A percentile compares a stretch with the other conserved stretches of the same genome.
These are phyloP conservation scores for Calliphora vicina DNA, from an alignment of 1,140 invertebrate genomes.

Conservation along the genomic window DNA sequence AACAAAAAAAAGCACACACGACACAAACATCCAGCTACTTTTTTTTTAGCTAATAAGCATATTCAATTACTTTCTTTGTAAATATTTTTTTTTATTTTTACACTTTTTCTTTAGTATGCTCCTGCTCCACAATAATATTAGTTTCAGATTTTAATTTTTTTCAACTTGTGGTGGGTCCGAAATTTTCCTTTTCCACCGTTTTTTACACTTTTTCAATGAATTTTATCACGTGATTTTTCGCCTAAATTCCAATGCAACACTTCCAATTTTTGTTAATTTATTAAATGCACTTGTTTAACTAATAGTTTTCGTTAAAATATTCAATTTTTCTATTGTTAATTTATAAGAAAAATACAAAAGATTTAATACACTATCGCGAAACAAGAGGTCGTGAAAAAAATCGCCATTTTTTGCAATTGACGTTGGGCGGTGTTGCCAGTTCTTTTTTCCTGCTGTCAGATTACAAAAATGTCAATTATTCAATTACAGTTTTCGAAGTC, in stretches of 20 bases:
- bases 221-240: background rate
- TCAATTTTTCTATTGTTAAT: background rate
- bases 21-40: background rate
- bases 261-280: background rate
- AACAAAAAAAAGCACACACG: background rate
- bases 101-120: background rate
- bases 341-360: background rate
- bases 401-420: slow-evolving; percentile 9
- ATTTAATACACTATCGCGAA: background rate
- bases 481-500: background rate
- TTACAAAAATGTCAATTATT: too few species aligned
- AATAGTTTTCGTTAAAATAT: background rate
- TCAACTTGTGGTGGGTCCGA: slow-evolving; percentile 2
- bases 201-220: background rate
- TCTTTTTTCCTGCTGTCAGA: too few species aligned
- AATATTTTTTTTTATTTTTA: background rate
- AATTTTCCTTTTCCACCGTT: slow-evolving; percentile 1
- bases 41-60: background rate
- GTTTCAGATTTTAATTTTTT: background rate
- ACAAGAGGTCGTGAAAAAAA: slow-evolving; percentile 13
- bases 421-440: background rate
- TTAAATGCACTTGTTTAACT: background rate
- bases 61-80: background rate
- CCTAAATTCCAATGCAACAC: background rate
- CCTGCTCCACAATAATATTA: background rate